These are phyloP conservation scores for Eueremaeus valkanovi DNA, from an alignment of 2,888 invertebrate species.

Conservation along the genomic window DNA sequence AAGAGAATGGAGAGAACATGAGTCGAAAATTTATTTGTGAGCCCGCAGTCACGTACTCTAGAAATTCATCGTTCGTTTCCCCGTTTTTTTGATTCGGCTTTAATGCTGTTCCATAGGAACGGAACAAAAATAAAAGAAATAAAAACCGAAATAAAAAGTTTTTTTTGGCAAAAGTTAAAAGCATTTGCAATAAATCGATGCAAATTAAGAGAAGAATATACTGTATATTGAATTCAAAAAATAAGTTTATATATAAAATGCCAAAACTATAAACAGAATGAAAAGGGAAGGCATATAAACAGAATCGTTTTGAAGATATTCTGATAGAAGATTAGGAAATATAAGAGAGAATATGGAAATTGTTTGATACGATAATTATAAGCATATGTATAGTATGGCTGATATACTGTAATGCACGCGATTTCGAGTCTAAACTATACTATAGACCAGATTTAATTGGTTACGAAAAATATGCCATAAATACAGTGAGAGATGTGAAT, in stretches of 20 bases:
- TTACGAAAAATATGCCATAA: too few species aligned
- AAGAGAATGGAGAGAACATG: conserved; percentile 19
- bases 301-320: too few species aligned
- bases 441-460: too few species aligned
- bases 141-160: background rate
- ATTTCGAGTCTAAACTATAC: too few species aligned
- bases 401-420: too few species aligned
- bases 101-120: background rate
- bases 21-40: conserved; percentile 24
- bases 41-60: conserved; percentile 26
- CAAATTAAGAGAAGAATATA: conserved; percentile 18
- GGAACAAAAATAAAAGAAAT: background rate
- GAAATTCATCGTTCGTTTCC: conserved; percentile 12
- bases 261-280: too few species aligned
- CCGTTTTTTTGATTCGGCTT: background rate
- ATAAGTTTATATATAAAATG: background rate
- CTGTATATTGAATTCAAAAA: background rate
- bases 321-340: too few species aligned
- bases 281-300: too few species aligned
- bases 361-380: too few species aligned
- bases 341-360: too few species aligned
- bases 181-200: conserved; percentile 7
- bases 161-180: conserved; percentile 17
- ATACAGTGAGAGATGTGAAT: too few species aligned
- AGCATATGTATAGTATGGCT: too few species aligned